Conservation (phyloP, 1,140 invertebrate species). For the Tetramorium parvispinum region DNA sequence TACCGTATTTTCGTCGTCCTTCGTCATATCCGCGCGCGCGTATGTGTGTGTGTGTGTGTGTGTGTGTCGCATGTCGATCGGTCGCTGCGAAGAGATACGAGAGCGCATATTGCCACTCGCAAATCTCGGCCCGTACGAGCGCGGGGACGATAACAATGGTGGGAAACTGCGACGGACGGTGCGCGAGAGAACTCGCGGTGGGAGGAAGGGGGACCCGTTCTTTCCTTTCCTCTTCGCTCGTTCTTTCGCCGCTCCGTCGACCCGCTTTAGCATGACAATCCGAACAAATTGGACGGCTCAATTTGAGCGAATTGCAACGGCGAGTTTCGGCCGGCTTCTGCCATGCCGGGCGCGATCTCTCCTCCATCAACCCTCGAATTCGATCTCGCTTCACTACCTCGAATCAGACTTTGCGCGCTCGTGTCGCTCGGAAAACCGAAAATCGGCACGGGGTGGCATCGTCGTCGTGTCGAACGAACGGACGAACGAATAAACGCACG, state of each 20-base stretch:
- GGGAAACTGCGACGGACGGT: background rate
- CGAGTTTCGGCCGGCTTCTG: slow-evolving; percentile 50
- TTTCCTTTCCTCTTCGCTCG: slow-evolving; percentile 54
- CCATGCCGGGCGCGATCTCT: slow-evolving; percentile 27
- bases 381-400: slow-evolving; percentile 43
- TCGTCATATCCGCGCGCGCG: background rate
- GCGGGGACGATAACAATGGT: slow-evolving; percentile 26
- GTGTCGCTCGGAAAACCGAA: slow-evolving; percentile 20
- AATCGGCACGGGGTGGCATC: slow-evolving; percentile 1
- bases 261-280: slow-evolving; percentile 82
- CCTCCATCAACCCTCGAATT: slow-evolving; percentile 23
- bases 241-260: slow-evolving; percentile 49
- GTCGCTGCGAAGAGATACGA: slow-evolving; percentile 1
- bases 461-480: slow-evolving; percentile 36
- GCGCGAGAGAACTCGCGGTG: background rate
- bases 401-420: slow-evolving; percentile 34
- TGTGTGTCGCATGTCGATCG: background rate
- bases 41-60: too few relatives aligned
- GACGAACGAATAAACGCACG: slow-evolving; percentile 44
- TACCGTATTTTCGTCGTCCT: background rate
- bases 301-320: slow-evolving; percentile 82
- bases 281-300: slow-evolving; percentile 83
- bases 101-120: background rate
- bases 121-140: background rate
- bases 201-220: slow-evolving; percentile 24